phyloP scores from a whole-genome alignment of 1,140 invertebrate genomes.

The Papilio helenus region DNA sequence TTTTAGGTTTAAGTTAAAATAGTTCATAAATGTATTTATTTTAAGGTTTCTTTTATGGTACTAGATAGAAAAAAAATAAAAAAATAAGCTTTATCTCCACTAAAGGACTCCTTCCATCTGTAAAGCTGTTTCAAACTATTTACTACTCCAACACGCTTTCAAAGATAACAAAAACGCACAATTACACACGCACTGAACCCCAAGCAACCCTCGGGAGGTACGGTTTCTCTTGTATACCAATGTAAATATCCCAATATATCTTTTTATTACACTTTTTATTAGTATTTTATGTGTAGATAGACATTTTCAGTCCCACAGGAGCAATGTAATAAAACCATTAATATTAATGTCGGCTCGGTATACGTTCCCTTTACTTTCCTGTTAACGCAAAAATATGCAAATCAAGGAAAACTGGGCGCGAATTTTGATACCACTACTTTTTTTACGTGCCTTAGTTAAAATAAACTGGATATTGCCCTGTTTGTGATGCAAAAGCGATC shows the following conservation, averaged over 20 bases:
- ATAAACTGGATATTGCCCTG: constrained; percentile 51
- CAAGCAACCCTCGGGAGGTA: constrained; percentile 3
- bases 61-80: no score
- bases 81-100: no score
- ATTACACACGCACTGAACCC: constrained; percentile 33
- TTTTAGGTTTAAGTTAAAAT: neutral
- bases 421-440: constrained; percentile 58
- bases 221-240: constrained; percentile 9
- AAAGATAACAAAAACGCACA: constrained; percentile 34
- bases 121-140: neutral
- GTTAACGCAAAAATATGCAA: constrained; percentile 71
- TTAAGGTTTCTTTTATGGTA: neutral
- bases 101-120: no score
- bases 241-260: constrained; percentile 35
- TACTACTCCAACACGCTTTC: neutral
- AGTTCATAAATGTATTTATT: neutral
- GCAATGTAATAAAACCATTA: constrained; percentile 69
- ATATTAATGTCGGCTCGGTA: constrained; percentile 64
- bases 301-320: constrained; percentile 48
- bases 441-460: constrained; percentile 56
- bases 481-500: constrained; percentile 75
- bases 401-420: constrained; percentile 55
- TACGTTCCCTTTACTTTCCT: constrained; percentile 50
- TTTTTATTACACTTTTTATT: constrained; percentile 48
- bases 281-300: constrained; percentile 54